Percentiles rank a stretch among this genome's conserved stretches.
Conservation (phyloP, 2,797 vertebrate genomes). For the Vipera ursinii region DNA sequence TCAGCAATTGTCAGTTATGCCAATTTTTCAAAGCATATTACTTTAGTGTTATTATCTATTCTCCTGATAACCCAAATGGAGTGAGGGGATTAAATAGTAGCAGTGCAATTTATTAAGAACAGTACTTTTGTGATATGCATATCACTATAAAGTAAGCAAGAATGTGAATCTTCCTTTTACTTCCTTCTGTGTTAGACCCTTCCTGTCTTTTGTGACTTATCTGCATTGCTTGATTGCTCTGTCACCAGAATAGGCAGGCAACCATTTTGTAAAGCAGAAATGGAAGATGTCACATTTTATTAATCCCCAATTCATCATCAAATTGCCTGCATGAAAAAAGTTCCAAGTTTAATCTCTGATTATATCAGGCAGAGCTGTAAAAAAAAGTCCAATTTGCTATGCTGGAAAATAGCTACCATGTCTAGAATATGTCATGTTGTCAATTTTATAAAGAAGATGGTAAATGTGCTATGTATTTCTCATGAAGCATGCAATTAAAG, state of each 20-base stretch:
- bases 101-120: not conserved
- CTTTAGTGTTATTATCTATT: not conserved
- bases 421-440: not conserved
- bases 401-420: not conserved
- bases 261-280: not conserved
- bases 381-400: not conserved
- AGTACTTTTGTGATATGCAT: not conserved
- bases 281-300: not conserved
- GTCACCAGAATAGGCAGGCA: not conserved
- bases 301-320: not conserved
- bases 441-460: not conserved
- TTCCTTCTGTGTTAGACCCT: not conserved
- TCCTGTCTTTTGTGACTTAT: not conserved
- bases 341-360: not conserved
- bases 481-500: not conserved
- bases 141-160: not conserved
- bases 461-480: not conserved
- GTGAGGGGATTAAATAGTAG: not conserved
- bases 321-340: not conserved
- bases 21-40: not conserved
- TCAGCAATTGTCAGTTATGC: not conserved
- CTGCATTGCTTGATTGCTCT: not conserved
- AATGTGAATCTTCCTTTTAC: not conserved
- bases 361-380: not conserved
- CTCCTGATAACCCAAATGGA: not conserved